Conservation (phyloP, 2,888 invertebrate genomes). For the Selenia dentaria region DNA sequence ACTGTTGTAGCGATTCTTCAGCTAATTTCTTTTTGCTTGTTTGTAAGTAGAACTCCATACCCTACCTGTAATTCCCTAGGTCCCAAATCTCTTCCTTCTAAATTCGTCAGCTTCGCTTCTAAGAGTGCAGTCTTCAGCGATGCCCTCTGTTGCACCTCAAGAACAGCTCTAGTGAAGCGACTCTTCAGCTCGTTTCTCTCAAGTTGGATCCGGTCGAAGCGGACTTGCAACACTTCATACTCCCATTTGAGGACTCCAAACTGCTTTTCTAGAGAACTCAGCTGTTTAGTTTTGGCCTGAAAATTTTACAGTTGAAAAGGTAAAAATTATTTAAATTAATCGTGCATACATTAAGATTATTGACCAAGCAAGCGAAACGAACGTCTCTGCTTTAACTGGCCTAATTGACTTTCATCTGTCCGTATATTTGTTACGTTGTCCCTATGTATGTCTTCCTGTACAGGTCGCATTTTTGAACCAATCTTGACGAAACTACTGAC, state of each 20-base stretch:
- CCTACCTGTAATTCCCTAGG: slow-evolving; percentile 85
- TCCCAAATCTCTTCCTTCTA: slow-evolving; percentile 86
- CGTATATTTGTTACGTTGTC: no score
- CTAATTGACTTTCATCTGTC: no score
- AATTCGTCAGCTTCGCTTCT: slow-evolving; percentile 90
- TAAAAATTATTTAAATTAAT: no score
- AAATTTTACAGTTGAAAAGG: slow-evolving; percentile 21
- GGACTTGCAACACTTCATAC: slow-evolving; percentile 88
- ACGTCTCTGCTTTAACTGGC: no score
- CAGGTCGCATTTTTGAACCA: no score
- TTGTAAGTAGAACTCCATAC: no score
- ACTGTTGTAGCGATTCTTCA: no score
- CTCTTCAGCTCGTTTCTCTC: slow-evolving; percentile 92
- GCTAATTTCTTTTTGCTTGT: no score
- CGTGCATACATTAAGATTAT: no score
- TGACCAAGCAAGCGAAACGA: no score
- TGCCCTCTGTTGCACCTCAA: slow-evolving; percentile 95
- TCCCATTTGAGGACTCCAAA: slow-evolving; percentile 87
- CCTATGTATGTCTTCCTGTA: no score
- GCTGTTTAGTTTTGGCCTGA: slow-evolving; percentile 83
- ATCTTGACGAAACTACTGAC: no score
- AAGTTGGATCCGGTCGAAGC: slow-evolving; percentile 89
- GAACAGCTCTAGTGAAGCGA: slow-evolving; percentile 91
- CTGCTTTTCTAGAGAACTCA: slow-evolving; percentile 78
- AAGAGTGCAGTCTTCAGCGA: slow-evolving; percentile 92